Conservation (phyloP, 2,888 invertebrate species). For the Calameuta filiformis region DNA sequence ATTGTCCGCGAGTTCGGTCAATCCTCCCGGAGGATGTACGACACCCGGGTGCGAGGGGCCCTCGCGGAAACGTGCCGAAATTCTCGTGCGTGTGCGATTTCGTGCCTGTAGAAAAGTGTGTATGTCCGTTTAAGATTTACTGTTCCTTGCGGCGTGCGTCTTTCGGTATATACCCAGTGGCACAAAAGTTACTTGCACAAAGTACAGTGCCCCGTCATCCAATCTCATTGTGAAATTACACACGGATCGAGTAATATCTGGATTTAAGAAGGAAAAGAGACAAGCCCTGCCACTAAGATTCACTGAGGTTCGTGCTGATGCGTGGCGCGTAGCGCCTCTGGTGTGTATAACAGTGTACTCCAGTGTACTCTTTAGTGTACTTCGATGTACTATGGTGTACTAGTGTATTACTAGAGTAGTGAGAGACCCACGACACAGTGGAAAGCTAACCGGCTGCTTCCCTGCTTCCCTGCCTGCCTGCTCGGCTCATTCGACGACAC, state of each 20-base stretch:
- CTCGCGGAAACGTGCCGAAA: conserved; percentile 18
- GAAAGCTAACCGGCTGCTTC: conserved; percentile 40
- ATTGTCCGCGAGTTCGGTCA: conserved; percentile 1
- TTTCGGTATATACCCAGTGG: neutral
- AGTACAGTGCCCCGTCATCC: neutral
- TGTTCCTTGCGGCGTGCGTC: neutral
- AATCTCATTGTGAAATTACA: neutral
- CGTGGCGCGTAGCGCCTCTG: neutral
- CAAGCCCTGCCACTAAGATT: neutral
- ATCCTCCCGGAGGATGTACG: conserved; percentile 22
- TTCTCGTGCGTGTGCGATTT: conserved; percentile 8
- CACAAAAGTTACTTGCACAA: neutral
- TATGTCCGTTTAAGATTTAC: neutral
- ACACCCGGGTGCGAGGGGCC: conserved; percentile 13
- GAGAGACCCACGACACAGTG: conserved; percentile 7
- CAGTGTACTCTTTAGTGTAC: conserved; percentile 15
- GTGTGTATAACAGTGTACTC: conserved; percentile 25
- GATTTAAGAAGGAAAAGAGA: neutral
- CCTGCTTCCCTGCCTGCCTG: conserved; percentile 23
- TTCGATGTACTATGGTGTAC: conserved; percentile 13
- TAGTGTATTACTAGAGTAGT: conserved; percentile 35
- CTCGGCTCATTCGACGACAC: conserved; percentile 1
- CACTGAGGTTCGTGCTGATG: neutral
- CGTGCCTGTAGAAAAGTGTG: neutral
- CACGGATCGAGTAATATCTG: neutral